phyloP scores from a whole-genome alignment of 2,797 vertebrate species.

The Premnoplex brunnescens region DNA sequence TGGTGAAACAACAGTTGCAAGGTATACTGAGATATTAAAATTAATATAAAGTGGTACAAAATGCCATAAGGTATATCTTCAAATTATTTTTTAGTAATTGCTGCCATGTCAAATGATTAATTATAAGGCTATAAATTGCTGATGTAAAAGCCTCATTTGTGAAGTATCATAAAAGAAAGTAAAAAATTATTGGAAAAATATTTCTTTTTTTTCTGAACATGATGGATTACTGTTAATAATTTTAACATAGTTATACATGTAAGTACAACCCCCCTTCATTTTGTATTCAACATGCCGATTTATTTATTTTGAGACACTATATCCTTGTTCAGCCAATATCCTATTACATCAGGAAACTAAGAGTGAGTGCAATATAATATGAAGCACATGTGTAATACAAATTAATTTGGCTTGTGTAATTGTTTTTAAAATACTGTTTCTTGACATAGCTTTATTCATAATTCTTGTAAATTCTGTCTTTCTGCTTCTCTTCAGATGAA shows the following conservation, averaged over 20 bases:
- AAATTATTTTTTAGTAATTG: background rate
- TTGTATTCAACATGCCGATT: background rate
- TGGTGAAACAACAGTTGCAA: background rate
- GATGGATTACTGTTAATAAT: background rate
- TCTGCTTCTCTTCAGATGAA: background rate
- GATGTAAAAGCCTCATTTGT: background rate
- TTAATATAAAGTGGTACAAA: background rate
- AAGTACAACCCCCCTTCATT: background rate
- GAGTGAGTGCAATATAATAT: background rate
- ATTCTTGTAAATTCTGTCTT: background rate
- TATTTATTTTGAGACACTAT: background rate
- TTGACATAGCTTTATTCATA: background rate
- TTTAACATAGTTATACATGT: background rate
- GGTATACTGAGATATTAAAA: background rate
- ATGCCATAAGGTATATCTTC: accelerated
- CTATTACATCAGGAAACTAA: background rate
- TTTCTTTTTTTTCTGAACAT: accelerated
- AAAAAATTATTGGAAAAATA: background rate
- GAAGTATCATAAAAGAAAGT: background rate
- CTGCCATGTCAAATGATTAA: background rate
- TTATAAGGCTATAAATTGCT: background rate
- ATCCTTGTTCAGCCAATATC: background rate
- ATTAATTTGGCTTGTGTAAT: background rate
- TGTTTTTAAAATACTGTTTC: background rate
- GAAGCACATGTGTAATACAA: background rate